Evolutionary conservation across 2,888 invertebrate genomes (phyloP).

Genomic region (Schizaphis graminum): DNA sequence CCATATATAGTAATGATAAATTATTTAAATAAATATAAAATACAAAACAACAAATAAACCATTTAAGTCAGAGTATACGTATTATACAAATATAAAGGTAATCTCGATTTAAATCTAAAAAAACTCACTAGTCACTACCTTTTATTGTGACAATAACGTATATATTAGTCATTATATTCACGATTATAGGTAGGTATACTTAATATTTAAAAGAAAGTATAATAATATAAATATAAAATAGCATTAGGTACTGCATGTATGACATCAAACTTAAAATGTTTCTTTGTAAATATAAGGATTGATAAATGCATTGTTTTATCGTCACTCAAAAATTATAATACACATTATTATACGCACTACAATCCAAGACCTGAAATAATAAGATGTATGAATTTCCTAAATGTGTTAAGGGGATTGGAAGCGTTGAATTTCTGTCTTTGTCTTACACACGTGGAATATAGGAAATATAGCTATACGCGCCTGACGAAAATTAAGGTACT

Average conservation of each 20-base stretch:
- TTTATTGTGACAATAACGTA: not conserved
- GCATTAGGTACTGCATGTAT: not conserved
- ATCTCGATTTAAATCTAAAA: constrained; percentile 8
- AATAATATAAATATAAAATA: not conserved
- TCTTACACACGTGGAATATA: too few relatives aligned
- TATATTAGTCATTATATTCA: not conserved
- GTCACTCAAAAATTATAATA: not conserved
- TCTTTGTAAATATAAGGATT: not conserved
- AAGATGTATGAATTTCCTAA: not conserved
- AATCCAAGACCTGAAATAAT: not conserved
- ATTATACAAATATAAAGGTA: not conserved
- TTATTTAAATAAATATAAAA: not conserved
- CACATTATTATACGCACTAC: not conserved
- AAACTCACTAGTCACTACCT: not conserved
- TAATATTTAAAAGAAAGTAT: not conserved
- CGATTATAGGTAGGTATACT: not conserved
- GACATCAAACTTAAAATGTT: not conserved
- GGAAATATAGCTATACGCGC: too few relatives aligned
- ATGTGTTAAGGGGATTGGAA: too few relatives aligned
- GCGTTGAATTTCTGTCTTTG: too few relatives aligned
- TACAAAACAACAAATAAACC: not conserved
- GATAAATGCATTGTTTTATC: not conserved
- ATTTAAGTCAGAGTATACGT: not conserved
- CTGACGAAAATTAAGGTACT: too few relatives aligned
- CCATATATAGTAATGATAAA: not conserved